Percentiles rank a stretch among this genome's conserved stretches.
These are phyloP conservation scores for Megalops atlanticus DNA, from an alignment of 2,113 vertebrate species.

Conservation along the genomic window DNA sequence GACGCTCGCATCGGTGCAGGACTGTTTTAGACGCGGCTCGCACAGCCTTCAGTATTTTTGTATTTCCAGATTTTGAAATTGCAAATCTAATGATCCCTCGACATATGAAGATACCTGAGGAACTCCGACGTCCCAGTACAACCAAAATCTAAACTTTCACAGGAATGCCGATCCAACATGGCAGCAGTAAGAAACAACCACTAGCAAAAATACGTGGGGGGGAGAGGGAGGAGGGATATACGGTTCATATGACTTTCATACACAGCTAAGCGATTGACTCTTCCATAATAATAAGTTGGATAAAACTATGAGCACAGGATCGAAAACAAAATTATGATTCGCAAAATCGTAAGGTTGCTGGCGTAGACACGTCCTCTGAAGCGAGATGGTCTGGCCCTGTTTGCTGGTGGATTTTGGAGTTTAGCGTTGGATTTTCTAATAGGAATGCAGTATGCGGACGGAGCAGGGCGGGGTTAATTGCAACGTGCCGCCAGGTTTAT, in stretches of 20 bases:
- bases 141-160: conserved; percentile 63
- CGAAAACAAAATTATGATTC: neutral
- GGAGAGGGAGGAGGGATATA: neutral
- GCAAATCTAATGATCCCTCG: conserved; percentile 20
- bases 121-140: neutral
- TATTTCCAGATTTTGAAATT: conserved; percentile 8
- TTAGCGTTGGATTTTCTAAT: conserved; percentile 58
- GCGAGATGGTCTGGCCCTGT: conserved; percentile 44
- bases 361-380: neutral
- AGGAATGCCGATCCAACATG: conserved; percentile 84
- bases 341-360: neutral
- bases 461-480: conserved; percentile 9
- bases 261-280: neutral
- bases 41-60: conserved; percentile 29
- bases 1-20: conserved; percentile 59
- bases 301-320: neutral
- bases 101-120: neutral
- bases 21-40: conserved; percentile 29
- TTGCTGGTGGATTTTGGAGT: neutral
- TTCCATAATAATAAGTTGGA: neutral
- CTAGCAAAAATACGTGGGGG: conserved; percentile 8
- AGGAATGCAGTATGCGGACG: conserved; percentile 61
- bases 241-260: neutral
- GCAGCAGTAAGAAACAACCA: conserved; percentile 70
- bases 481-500: conserved; percentile 45